Conservation (phyloP, 2,888 invertebrate genomes). For the Beris chalybata region DNA sequence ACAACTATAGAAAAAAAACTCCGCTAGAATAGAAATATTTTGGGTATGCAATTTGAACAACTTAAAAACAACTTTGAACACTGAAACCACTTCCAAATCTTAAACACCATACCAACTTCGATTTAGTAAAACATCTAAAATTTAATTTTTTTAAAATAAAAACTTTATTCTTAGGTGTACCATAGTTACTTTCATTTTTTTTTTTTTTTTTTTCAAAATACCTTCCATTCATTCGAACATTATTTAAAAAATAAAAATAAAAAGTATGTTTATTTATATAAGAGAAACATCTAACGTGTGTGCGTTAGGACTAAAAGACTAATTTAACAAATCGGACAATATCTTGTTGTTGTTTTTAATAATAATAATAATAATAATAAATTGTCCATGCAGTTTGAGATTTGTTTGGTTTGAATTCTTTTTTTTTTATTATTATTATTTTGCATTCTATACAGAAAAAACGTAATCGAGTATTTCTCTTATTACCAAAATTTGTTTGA, state of each 20-base stretch:
- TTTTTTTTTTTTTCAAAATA: too few species aligned
- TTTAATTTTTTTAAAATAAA: too few species aligned
- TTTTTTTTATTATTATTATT: conserved; percentile 14
- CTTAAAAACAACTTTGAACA: too few species aligned
- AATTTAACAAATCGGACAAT: conserved; percentile 16
- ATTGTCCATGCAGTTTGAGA: conserved; percentile 30
- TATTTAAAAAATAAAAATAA: conserved; percentile 22
- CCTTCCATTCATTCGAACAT: conserved; percentile 21
- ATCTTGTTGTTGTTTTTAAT: conserved; percentile 7
- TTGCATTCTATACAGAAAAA: conserved; percentile 21
- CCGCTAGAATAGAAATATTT: too few species aligned
- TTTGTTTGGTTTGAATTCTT: conserved; percentile 20
- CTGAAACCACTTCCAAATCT: too few species aligned
- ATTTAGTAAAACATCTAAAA: too few species aligned
- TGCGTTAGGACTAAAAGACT: conserved; percentile 17
- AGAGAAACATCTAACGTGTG: conserved; percentile 24
- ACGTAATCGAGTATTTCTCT: conserved; percentile 27
- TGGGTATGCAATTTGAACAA: too few species aligned
- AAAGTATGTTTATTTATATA: conserved; percentile 14
- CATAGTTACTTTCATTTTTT: too few species aligned
- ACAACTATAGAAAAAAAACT: too few species aligned
- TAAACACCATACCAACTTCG: too few species aligned
- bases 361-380: conserved; percentile 2
- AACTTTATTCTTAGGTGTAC: too few species aligned
- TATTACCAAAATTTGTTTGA: conserved; percentile 23